A percentile compares a stretch with the other conserved stretches of the same genome.
Conservation (phyloP, 1,140 invertebrate genomes). For the Drosophila athabasca region DNA sequence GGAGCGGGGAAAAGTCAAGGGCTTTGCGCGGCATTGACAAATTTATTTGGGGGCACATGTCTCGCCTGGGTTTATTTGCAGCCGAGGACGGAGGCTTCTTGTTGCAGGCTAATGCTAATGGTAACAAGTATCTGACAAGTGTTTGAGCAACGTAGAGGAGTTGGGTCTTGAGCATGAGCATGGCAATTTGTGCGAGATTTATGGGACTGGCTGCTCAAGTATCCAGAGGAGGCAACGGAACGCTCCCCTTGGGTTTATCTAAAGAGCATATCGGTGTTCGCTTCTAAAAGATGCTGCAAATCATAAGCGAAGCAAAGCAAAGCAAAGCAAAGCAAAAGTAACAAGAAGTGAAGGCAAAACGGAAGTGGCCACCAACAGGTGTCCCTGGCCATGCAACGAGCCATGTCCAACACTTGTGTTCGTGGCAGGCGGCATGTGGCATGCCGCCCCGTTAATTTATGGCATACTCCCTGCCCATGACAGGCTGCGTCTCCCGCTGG, state of each 20-base stretch:
- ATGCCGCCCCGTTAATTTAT: slow-evolving; percentile 53
- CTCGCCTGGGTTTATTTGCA: slow-evolving; percentile 21
- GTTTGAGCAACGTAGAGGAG: slow-evolving; percentile 1
- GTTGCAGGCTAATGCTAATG: slow-evolving; percentile 38
- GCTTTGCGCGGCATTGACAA: slow-evolving; percentile 12
- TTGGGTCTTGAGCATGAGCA: slow-evolving; percentile 24
- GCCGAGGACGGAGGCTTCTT: slow-evolving; percentile 17
- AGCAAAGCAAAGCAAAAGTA: background rate
- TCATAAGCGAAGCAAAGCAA: slow-evolving; percentile 29
- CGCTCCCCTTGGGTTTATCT: slow-evolving; percentile 49
- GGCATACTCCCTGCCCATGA: slow-evolving; percentile 24
- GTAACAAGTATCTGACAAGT: slow-evolving; percentile 66
- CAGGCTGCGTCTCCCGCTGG: slow-evolving; percentile 27
- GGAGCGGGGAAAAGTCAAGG: slow-evolving; percentile 20
- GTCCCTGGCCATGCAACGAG: slow-evolving; percentile 15
- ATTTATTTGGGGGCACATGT: slow-evolving; percentile 32
- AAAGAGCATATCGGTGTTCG: slow-evolving; percentile 76
- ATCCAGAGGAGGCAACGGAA: background rate
- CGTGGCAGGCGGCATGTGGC: slow-evolving; percentile 24
- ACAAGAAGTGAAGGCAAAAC: slow-evolving; percentile 52
- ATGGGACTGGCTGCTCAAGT: slow-evolving; percentile 38
- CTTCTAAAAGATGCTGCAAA: slow-evolving; percentile 47
- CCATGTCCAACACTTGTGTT: background rate
- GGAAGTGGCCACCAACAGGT: slow-evolving; percentile 61
- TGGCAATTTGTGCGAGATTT: slow-evolving; percentile 62